Evolutionary conservation across 2,797 vertebrate genomes (phyloP).

Genomic region (Salarias fasciatus): DNA sequence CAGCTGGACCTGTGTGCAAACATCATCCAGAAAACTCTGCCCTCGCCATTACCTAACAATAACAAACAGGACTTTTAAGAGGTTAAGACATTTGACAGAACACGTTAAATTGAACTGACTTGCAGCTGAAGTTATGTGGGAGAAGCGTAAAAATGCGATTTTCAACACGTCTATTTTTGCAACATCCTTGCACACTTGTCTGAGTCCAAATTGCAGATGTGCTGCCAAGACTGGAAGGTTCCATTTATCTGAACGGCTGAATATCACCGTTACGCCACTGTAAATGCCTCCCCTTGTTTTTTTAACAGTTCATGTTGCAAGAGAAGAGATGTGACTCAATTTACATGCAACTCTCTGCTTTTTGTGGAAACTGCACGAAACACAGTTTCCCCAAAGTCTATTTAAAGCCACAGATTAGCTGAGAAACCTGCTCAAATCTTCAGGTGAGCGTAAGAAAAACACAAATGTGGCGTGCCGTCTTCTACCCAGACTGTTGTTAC

Average conservation of each 20-base stretch:
- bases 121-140: not conserved
- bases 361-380: conserved; percentile 8
- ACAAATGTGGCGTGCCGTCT: not conserved
- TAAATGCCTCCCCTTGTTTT: not conserved
- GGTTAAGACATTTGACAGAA: not conserved
- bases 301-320: conserved; percentile 1
- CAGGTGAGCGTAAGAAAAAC: not conserved
- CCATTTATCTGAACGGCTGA: conserved; percentile 1
- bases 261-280: not conserved
- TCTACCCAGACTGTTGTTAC: conserved; percentile 10
- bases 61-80: not conserved
- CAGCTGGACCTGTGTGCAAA: conserved; percentile 23
- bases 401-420: not conserved
- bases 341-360: not conserved
- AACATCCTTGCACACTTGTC: too few relatives aligned
- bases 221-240: too few relatives aligned
- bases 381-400: not conserved
- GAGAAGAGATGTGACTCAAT: not conserved
- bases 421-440: not conserved
- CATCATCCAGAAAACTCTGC: conserved; percentile 11
- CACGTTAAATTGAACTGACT: not conserved
- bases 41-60: conserved; percentile 7
- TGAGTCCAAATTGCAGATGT: too few relatives aligned
- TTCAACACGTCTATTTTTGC: too few relatives aligned
- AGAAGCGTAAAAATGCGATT: too few relatives aligned